These are phyloP conservation scores for Chrysomallon squamiferum DNA, from an alignment of 1,140 invertebrate genomes.

Conservation along the genomic window DNA sequence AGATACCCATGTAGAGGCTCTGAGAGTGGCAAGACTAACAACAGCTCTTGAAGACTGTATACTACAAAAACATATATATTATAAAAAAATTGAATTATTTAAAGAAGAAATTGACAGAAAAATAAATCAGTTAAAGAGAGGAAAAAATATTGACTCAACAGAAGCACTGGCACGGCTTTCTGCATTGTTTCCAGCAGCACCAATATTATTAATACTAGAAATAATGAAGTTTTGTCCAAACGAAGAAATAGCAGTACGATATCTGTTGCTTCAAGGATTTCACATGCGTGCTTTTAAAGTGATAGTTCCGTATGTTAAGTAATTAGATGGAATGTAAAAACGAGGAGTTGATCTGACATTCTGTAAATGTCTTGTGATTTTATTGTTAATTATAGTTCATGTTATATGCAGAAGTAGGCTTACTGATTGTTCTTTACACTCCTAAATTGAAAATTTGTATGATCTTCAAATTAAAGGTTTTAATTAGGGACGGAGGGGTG, in stretches of 20 bases:
- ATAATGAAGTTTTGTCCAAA: slow-evolving; percentile 10
- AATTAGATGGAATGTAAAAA: too few species aligned
- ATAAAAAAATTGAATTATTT: slow-evolving; percentile 6
- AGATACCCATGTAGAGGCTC: slow-evolving; percentile 18
- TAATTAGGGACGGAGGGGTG: too few species aligned
- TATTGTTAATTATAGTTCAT: too few species aligned
- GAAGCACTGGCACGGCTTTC: slow-evolving; percentile 19
- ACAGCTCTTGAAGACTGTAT: slow-evolving; percentile 9
- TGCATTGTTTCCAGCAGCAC: slow-evolving; percentile 26
- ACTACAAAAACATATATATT: slow-evolving; percentile 11
- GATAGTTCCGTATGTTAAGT: too few species aligned
- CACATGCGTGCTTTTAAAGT: too few species aligned
- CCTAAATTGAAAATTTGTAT: too few species aligned
- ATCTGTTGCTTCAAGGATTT: too few species aligned
- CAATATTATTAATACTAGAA: slow-evolving; percentile 6
- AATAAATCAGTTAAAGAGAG: background rate
- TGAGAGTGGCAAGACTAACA: slow-evolving; percentile 15
- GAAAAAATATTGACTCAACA: slow-evolving; percentile 5
- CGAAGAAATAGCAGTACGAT: slow-evolving; percentile 32
- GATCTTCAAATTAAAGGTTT: too few species aligned
- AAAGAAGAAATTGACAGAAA: slow-evolving; percentile 7
- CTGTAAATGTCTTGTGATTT: too few species aligned
- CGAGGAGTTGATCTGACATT: too few species aligned
- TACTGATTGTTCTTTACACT: too few species aligned
- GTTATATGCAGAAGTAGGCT: too few species aligned